Base-by-base conservation (phyloP, 2,888 invertebrate genomes). In the Acutogordius australiensis region DNA sequence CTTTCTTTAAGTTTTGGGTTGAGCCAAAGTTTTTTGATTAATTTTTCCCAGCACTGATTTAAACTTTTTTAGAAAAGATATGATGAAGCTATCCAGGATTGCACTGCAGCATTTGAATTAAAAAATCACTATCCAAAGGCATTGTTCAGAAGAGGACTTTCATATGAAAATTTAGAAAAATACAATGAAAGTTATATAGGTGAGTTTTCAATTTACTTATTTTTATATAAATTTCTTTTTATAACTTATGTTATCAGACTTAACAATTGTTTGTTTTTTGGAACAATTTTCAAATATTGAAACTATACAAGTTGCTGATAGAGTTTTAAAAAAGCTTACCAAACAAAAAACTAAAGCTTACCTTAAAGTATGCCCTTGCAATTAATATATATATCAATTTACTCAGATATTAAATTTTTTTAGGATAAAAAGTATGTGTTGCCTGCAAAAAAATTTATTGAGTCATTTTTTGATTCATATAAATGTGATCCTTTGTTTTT, bases 191-290 rank as follows among this genome's bases (percentile, higher is more conserved):
- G 84, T 62, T 72, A 91, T 60, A 86, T 88, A 74, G 72, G 72
- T 71, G 63, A 59, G 61, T 44, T 28, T 28, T 29, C 56, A 29
- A 45, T 28, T 45, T 28, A 30, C 21, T 21, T 62, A 26, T 62
- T 21, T 21, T 57, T 63, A 2, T 8, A 23, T n/a, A 51, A n/a
- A n/a, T n/a, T n/a, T n/a, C n/a, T n/a, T n/a, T n/a, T n/a, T 51
- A 51, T 51, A 51, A 51, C 23, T 51, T 51, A n/a, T 8, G 37
- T 18, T 13, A 37, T 18, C 65, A 70, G 90, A 91, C 75, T 79
- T 88, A 1, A 90, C 88, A 1, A 82, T 85, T 29, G 83, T 84
- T 23, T 88, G 88, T 68, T 80, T 90, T 65, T 73, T 90, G 63
- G 88, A 90, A 73, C 78, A 78, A 65, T 91, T 88, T 72, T 78